Evolutionary conservation across 2,888 invertebrate species (phyloP).

Genomic region (Athripsodes cinereus): DNA sequence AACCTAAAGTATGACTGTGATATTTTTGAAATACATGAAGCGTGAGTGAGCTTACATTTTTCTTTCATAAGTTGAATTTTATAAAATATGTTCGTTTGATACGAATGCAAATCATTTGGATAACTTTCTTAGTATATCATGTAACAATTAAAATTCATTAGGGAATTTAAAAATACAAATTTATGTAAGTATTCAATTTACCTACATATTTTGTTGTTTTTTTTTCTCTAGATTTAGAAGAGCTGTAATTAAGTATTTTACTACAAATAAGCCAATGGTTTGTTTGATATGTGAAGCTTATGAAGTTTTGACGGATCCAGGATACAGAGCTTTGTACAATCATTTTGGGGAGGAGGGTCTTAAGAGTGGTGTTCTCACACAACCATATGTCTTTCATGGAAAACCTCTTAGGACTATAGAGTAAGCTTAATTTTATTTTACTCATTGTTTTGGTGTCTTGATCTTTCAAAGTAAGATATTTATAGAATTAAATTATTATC

Average conservation of each 20-base stretch:
- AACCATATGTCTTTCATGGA: slow-evolving; percentile 76
- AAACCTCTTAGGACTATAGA: slow-evolving; percentile 58
- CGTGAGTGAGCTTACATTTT: slow-evolving; percentile 44
- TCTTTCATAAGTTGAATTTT: not conserved
- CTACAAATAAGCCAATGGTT: slow-evolving; percentile 54
- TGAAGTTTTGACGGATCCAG: slow-evolving; percentile 65
- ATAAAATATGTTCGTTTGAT: too few relatives aligned
- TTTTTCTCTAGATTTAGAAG: slow-evolving; percentile 41
- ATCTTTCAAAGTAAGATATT: too few relatives aligned
- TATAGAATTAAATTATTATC: too few relatives aligned
- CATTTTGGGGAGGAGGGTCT: slow-evolving; percentile 86
- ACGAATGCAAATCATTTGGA: too few relatives aligned
- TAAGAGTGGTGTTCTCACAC: slow-evolving; percentile 70
- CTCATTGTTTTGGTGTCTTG: too few relatives aligned
- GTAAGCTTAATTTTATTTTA: too few relatives aligned
- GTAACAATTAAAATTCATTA: not conserved
- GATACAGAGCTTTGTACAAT: slow-evolving; percentile 72
- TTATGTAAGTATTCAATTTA: not conserved
- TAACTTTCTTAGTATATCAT: not conserved
- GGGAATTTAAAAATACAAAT: not conserved
- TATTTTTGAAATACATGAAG: slow-evolving; percentile 65
- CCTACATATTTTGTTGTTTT: slow-evolving; percentile 10
- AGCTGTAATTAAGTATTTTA: slow-evolving; percentile 54
- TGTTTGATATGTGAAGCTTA: slow-evolving; percentile 69
- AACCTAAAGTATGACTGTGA: slow-evolving; percentile 59